These are phyloP conservation scores for Silvanus unidentatus DNA, from an alignment of 2,888 invertebrate species.

Conservation along the genomic window DNA sequence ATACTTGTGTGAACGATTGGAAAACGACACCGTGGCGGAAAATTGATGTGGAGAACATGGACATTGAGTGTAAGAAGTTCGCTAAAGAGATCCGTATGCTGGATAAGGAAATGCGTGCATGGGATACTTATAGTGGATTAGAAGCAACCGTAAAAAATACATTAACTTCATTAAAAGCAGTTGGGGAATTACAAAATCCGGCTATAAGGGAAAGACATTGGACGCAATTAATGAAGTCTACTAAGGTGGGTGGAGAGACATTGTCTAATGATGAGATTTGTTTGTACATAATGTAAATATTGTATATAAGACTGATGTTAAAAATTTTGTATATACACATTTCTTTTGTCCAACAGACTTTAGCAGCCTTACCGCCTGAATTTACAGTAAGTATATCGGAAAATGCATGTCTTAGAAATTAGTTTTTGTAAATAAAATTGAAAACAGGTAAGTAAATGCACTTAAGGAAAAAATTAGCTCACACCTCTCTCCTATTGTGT, in stretches of 20 bases:
- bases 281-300: conserved; percentile 9
- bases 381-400: conserved; percentile 64
- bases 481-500: too few relatives aligned
- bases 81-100: conserved; percentile 87
- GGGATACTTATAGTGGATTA: conserved; percentile 85
- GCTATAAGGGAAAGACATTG: conserved; percentile 95
- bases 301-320: conserved; percentile 3
- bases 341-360: conserved; percentile 59
- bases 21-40: conserved; percentile 95
- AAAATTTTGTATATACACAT: conserved; percentile 19
- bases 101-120: conserved; percentile 93
- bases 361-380: conserved; percentile 74
- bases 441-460: neutral
- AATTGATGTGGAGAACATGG: conserved; percentile 97
- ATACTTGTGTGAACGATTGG: conserved; percentile 92
- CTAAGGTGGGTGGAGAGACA: too few relatives aligned
- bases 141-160: conserved; percentile 95
- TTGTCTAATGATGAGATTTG: too few relatives aligned
- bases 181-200: conserved; percentile 92
- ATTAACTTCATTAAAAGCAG: conserved; percentile 89
- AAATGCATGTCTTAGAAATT: neutral
- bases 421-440: neutral
- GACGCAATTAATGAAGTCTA: conserved; percentile 93
- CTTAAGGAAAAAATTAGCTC: too few relatives aligned
- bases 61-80: conserved; percentile 96